phyloP scores from a whole-genome alignment of 2,797 vertebrate species.

The Salmo trutta region DNA sequence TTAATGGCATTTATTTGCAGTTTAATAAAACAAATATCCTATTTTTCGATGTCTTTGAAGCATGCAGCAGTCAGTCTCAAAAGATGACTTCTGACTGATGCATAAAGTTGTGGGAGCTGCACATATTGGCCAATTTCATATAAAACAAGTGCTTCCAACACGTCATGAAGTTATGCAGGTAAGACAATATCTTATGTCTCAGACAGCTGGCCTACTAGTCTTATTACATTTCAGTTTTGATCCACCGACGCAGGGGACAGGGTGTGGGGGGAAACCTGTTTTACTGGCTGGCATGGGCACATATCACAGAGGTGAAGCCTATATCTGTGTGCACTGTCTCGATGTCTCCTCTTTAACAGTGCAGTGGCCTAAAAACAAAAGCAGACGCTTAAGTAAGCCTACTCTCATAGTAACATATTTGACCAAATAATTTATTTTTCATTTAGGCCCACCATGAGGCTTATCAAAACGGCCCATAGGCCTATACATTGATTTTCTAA shows the following conservation, averaged over 20 bases:
- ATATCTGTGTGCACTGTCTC: background rate
- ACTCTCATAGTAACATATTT: too few relatives aligned
- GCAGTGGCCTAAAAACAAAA: too few relatives aligned
- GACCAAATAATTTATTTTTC: too few relatives aligned
- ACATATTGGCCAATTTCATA: background rate
- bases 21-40: background rate
- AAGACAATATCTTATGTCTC: conserved; percentile 18
- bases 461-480: background rate
- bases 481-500: background rate
- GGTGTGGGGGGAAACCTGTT: conserved; percentile 48
- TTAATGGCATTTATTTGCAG: background rate
- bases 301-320: background rate
- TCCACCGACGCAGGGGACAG: conserved; percentile 21
- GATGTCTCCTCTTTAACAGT: background rate
- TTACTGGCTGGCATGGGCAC: conserved; percentile 43
- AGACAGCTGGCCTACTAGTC: background rate
- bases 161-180: conserved; percentile 34
- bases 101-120: background rate
- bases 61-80: background rate
- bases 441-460: too few relatives aligned
- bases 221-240: conserved; percentile 34
- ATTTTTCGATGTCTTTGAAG: background rate
- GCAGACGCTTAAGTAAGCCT: too few relatives aligned
- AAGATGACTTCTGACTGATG: background rate
- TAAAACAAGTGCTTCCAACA: background rate